Percentiles rank a stretch among this genome's conserved stretches.
Evolutionary conservation across 2,888 invertebrate genomes (phyloP).

Genomic region (Anaspis maculata): DNA sequence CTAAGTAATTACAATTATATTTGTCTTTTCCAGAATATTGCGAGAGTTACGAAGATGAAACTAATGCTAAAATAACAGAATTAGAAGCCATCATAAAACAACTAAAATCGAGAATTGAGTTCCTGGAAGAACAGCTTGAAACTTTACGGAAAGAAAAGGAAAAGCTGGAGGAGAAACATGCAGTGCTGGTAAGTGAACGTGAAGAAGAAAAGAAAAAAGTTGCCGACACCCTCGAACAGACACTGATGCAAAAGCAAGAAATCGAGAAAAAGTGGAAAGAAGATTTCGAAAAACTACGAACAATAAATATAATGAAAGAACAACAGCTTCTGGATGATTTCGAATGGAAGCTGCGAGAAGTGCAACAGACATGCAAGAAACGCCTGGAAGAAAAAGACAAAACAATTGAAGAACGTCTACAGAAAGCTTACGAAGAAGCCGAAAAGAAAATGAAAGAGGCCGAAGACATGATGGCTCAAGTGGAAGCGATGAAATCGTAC

Average conservation of each 20-base stretch:
- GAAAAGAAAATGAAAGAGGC: conserved; percentile 37
- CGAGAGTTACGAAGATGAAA: conserved; percentile 31
- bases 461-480: conserved; percentile 38
- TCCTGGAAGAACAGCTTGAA: conserved; percentile 44
- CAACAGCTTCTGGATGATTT: conserved; percentile 70
- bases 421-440: conserved; percentile 39
- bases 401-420: conserved; percentile 47
- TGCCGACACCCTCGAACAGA: conserved; percentile 52
- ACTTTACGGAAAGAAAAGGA: conserved; percentile 44
- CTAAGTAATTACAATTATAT: too few species aligned
- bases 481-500: conserved; percentile 47
- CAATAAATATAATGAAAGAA: conserved; percentile 61
- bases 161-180: conserved; percentile 38
- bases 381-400: conserved; percentile 54
- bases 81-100: conserved; percentile 44
- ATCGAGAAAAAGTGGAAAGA: conserved; percentile 54
- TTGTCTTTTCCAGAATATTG: conserved; percentile 31
- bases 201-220: conserved; percentile 47
- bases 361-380: conserved; percentile 61
- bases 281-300: conserved; percentile 61
- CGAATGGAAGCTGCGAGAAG: conserved; percentile 75
- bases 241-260: conserved; percentile 51
- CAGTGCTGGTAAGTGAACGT: conserved; percentile 35
- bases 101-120: conserved; percentile 44
- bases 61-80: conserved; percentile 39